Percentiles rank a stretch among this genome's conserved stretches.
Evolutionary conservation across 2,888 invertebrate species (phyloP).

Genomic region (Parnassius glacialis): DNA sequence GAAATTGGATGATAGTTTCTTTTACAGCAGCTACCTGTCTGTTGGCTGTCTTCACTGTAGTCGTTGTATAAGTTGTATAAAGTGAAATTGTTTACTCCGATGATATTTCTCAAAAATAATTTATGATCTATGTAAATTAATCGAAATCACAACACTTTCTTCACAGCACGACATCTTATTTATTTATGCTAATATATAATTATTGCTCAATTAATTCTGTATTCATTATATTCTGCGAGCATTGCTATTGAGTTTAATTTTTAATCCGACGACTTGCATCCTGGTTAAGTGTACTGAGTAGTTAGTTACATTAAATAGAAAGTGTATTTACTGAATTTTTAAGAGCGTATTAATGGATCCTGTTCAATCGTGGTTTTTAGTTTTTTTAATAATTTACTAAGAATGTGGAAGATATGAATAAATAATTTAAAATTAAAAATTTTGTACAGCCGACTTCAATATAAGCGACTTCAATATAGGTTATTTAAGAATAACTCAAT

Average conservation of each 20-base stretch:
- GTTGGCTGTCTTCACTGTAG: not conserved
- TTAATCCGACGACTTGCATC: not conserved
- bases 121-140: conserved; percentile 2
- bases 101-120: not conserved
- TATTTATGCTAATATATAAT: conserved; percentile 4
- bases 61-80: not conserved
- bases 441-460: no score
- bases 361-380: no score
- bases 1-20: not conserved
- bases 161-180: not conserved
- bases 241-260: not conserved
- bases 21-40: not conserved
- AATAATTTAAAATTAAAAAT: no score
- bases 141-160: not conserved
- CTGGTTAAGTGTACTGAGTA: not conserved
- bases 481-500: no score
- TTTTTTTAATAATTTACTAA: no score
- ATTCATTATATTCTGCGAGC: not conserved
- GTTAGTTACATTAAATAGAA: no score
- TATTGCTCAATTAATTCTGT: conserved; percentile 1
- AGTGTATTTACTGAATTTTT: no score
- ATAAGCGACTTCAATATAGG: no score
- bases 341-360: no score
- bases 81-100: not conserved
- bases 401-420: no score